phyloP scores from a whole-genome alignment of 2,888 invertebrate species.

The Horisme vitalbata region DNA sequence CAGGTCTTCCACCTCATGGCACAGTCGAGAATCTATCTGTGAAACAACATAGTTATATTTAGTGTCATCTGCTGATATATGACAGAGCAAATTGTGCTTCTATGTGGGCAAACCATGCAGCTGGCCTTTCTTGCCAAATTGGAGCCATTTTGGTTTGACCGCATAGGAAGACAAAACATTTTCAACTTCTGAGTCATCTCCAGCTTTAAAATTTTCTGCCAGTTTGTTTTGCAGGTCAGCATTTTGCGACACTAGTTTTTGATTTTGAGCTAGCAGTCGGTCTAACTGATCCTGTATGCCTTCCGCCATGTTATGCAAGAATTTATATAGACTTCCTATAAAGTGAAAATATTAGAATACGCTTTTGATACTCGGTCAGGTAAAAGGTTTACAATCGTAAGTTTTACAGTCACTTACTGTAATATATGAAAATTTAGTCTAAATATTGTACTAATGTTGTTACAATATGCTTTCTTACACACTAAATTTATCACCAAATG shows the following conservation, averaged over 20 bases:
- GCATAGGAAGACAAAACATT: too few species aligned
- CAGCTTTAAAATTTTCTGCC: neutral
- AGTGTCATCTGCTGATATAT: neutral
- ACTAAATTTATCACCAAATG: too few species aligned
- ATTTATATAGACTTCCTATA: too few species aligned
- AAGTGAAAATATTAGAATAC: too few species aligned
- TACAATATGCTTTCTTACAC: too few species aligned
- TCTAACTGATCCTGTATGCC: neutral
- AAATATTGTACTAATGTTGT: too few species aligned
- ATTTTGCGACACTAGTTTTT: neutral
- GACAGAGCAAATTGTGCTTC: neutral
- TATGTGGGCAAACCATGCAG: neutral
- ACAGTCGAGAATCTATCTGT: neutral
- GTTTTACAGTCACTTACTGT: too few species aligned
- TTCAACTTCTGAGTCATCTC: too few species aligned
- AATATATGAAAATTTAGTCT: too few species aligned
- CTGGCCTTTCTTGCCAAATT: neutral
- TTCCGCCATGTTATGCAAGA: neutral
- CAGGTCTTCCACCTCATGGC: neutral
- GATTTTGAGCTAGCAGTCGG: neutral
- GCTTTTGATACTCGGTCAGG: too few species aligned
- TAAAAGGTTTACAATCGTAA: too few species aligned
- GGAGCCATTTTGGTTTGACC: neutral
- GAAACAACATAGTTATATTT: neutral
- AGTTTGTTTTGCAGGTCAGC: neutral